Evolutionary conservation across 2,113 vertebrate species (phyloP).

Genomic region (Gorsachius goisagi): DNA sequence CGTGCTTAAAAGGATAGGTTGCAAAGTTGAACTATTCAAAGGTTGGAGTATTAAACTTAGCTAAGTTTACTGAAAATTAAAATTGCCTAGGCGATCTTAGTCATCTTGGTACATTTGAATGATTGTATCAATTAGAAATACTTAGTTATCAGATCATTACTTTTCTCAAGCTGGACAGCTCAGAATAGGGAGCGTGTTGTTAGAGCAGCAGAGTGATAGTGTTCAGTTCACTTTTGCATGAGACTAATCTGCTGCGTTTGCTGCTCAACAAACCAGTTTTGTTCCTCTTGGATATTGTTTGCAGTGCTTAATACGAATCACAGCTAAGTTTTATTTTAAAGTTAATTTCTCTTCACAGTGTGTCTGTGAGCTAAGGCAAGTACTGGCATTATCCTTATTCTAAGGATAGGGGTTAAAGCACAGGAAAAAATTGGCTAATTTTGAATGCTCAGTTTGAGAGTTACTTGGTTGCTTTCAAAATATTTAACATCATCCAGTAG

Average conservation of each 20-base stretch:
- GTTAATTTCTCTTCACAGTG: neutral
- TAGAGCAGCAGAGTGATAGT: neutral
- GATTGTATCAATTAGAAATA: neutral
- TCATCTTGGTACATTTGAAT: rapidly evolving
- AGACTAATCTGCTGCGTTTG: neutral
- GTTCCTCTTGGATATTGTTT: neutral
- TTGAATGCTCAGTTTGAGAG: neutral
- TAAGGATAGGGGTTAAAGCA: neutral
- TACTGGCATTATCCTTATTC: neutral
- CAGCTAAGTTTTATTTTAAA: neutral
- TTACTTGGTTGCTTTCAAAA: neutral
- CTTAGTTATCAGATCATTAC: neutral
- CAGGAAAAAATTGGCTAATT: neutral
- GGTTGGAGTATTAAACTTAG: neutral
- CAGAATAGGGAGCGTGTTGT: neutral
- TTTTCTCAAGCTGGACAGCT: neutral
- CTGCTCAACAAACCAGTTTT: neutral
- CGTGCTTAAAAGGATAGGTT: neutral
- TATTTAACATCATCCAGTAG: neutral
- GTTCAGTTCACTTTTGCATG: neutral
- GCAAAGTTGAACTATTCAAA: neutral
- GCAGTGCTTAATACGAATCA: neutral
- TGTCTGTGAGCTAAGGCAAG: neutral
- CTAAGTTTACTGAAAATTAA: neutral
- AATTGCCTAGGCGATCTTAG: neutral